A percentile compares a stretch with the other conserved stretches of the same genome.
phyloP scores from a whole-genome alignment of 2,113 vertebrate genomes.

The Thamnophis sirtalis region DNA sequence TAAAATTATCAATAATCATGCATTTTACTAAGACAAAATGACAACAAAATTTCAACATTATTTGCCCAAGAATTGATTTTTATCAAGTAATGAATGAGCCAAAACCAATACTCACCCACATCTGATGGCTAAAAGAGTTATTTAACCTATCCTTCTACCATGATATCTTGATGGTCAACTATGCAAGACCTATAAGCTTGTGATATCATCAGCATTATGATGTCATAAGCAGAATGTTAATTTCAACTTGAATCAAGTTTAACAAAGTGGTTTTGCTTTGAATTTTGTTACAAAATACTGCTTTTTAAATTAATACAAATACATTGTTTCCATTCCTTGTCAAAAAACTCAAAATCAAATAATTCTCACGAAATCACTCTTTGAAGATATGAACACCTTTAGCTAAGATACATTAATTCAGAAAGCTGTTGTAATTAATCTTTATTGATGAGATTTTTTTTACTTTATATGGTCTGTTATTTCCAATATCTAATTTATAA shows the following conservation, averaged over 20 bases:
- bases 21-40: background rate
- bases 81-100: background rate
- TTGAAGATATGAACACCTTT: background rate
- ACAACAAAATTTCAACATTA: background rate
- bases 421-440: background rate
- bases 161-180: background rate
- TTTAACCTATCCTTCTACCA: background rate
- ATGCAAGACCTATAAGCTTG: background rate
- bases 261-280: background rate
- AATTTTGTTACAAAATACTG: background rate
- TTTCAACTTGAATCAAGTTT: background rate
- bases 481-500: background rate
- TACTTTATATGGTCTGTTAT: background rate
- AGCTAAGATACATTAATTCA: background rate
- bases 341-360: background rate
- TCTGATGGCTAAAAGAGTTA: background rate
- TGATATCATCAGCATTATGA: conserved; percentile 12
- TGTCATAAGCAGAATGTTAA: conserved; percentile 1
- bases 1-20: background rate
- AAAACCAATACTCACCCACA: background rate
- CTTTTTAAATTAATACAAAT: background rate
- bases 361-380: background rate
- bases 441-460: background rate
- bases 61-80: background rate
- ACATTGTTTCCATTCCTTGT: background rate